Base-by-base conservation (phyloP, 2,113 vertebrate species). In the Pedionomus torquatus region DNA sequence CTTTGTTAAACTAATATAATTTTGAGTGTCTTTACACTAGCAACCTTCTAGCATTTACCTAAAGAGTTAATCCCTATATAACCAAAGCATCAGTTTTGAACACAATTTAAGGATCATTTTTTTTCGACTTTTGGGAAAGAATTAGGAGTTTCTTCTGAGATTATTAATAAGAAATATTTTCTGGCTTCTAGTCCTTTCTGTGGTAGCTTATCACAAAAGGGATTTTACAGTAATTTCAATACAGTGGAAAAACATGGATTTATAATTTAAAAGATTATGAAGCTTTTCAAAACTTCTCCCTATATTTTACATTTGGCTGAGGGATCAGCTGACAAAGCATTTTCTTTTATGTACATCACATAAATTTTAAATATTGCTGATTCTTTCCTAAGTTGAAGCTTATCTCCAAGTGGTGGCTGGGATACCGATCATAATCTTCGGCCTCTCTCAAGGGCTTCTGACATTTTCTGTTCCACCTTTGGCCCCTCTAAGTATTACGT, bases 341-440 rank as follows among this genome's bases (percentile, higher is more conserved):
- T 87, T 93, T 52, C 63, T 89, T 87, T 85, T 66, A 89, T 43
- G 48, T 30, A 80, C 19, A 46, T 92, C 64, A 72, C 12, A 74
- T 77, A 83, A 70, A 90, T 93, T 71, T 93, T 78, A 89, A 70
- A 89, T 64, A 78, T 64, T 75, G 92, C 89, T 82, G 77, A 94
- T 75, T 89, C 74, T 76, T 89, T 96, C 49, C 52, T 80, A 61
- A 91, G 79, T 65, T 81, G 48, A 71, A 71, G 70, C 69, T 91
- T 96, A 89, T 87, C 77, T 96, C 48, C 52, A 91, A 84, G 74
- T 30, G 17, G 65, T 89, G 64, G 44, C 82, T 89, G 83, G 66
- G 77, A 63, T 95, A 84, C 70, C 14, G 30, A 87, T 43, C 51
- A 26, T 79, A 75, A 92, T 35, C 57, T 84, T 63, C 33, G 17